Evolutionary conservation across 2,888 invertebrate species (phyloP).

Genomic region (Drosophila dives): DNA sequence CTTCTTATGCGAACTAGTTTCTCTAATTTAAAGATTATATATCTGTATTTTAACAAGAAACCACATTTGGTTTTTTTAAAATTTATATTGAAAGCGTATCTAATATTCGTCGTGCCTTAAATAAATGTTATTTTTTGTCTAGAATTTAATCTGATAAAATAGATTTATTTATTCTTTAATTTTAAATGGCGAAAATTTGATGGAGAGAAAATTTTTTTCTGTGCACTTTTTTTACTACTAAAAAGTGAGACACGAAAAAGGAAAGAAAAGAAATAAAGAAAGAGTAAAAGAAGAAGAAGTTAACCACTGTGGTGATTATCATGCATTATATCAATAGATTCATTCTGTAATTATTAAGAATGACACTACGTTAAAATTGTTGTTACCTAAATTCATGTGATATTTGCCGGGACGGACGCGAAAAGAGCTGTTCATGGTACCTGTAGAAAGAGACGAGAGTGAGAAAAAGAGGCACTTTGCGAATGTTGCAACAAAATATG

Average conservation of each 20-base stretch:
- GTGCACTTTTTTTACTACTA: not conserved
- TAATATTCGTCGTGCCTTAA: not conserved
- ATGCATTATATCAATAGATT: constrained; percentile 47
- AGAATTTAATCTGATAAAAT: not conserved
- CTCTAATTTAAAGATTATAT: not conserved
- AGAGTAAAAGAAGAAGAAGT: not conserved
- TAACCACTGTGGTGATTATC: constrained; percentile 16
- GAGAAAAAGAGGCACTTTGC: constrained; percentile 30
- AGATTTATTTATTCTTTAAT: not conserved
- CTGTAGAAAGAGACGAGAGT: constrained; percentile 74
- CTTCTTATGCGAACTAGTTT: not conserved
- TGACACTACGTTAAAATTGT: constrained; percentile 64
- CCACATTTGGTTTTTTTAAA: not conserved
- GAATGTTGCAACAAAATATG: constrained; percentile 45
- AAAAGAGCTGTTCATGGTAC: constrained; percentile 84
- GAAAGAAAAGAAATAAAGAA: not conserved
- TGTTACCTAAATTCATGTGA: constrained; percentile 84
- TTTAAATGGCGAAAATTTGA: not conserved
- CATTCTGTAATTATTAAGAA: constrained; percentile 58
- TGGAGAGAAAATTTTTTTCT: not conserved
- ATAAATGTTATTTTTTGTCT: not conserved
- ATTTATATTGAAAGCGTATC: not conserved
- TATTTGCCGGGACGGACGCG: constrained; percentile 84
- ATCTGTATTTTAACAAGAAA: not conserved
- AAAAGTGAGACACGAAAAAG: not conserved